Percentiles rank a stretch among this genome's conserved stretches.
These are phyloP conservation scores for Brachyhypopomus occidentalis DNA, from an alignment of 2,113 vertebrate genomes.

Conservation along the genomic window DNA sequence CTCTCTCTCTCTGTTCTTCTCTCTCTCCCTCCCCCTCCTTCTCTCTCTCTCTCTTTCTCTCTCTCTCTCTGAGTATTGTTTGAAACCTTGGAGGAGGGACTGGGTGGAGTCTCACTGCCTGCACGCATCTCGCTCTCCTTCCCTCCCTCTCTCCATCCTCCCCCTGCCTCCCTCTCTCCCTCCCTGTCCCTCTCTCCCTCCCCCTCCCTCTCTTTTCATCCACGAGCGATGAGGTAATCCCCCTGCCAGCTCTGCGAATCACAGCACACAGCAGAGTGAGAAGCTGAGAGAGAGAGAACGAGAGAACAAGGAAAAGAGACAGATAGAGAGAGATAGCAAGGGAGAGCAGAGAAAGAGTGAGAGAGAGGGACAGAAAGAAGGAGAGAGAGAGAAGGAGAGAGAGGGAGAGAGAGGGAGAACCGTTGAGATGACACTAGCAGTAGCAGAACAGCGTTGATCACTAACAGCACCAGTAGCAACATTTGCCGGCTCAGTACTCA, in stretches of 20 bases:
- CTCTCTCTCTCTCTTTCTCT: background rate
- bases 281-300: slow-evolving; percentile 47
- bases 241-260: slow-evolving; percentile 77
- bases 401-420: slow-evolving; percentile 63
- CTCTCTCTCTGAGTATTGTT: slow-evolving; percentile 51
- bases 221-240: slow-evolving; percentile 84
- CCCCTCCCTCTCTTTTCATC: slow-evolving; percentile 78
- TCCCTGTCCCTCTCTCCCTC: slow-evolving; percentile 63
- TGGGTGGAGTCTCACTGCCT: slow-evolving; percentile 52
- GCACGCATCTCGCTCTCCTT: slow-evolving; percentile 48
- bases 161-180: slow-evolving; percentile 45
- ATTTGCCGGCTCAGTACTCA: slow-evolving; percentile 53
- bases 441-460: slow-evolving; percentile 57
- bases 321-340: slow-evolving; percentile 22
- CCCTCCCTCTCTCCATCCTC: slow-evolving; percentile 45
- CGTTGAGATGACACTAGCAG: slow-evolving; percentile 68
- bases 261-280: slow-evolving; percentile 68
- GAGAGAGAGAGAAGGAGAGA: slow-evolving; percentile 32
- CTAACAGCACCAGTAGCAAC: slow-evolving; percentile 54
- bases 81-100: slow-evolving; percentile 48
- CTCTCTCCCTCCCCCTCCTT: slow-evolving; percentile 10
- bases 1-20: slow-evolving; percentile 2
- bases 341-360: slow-evolving; percentile 52
- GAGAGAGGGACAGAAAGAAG: slow-evolving; percentile 53
- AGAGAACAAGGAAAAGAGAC: slow-evolving; percentile 46